These are phyloP conservation scores for Drosophila acutilabella DNA, from an alignment of 2,888 invertebrate species.

Conservation along the genomic window DNA sequence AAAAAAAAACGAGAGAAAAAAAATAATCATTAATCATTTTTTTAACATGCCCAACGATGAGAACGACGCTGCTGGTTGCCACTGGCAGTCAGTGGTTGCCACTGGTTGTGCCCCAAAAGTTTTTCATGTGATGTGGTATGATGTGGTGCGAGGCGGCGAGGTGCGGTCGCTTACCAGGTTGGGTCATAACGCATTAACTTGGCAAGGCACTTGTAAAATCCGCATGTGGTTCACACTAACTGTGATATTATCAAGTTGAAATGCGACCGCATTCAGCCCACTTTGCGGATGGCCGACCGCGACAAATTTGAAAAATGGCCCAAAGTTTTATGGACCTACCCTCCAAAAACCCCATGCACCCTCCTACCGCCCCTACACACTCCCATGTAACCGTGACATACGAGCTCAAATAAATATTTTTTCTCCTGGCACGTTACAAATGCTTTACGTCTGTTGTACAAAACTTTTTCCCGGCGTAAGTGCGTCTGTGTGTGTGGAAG, in stretches of 20 bases:
- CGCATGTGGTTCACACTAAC: slow-evolving; percentile 67
- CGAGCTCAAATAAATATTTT: slow-evolving; percentile 75
- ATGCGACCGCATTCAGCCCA: slow-evolving; percentile 56
- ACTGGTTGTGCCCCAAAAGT: slow-evolving; percentile 53
- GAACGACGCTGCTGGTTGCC: slow-evolving; percentile 26
- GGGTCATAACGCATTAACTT: slow-evolving; percentile 75
- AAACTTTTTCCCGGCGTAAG: slow-evolving; percentile 51
- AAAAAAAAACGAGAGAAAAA: slow-evolving; percentile 1
- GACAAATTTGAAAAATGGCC: slow-evolving; percentile 81
- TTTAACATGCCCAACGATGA: slow-evolving; percentile 49
- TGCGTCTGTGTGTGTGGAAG: not conserved
- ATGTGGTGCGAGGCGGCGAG: not conserved
- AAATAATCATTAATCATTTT: slow-evolving; percentile 78
- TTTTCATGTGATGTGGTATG: slow-evolving; percentile 21
- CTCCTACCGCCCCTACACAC: not conserved
- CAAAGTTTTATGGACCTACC: slow-evolving; percentile 66
- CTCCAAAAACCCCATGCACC: not conserved
- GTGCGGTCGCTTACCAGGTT: slow-evolving; percentile 31
- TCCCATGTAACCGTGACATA: slow-evolving; percentile 54
- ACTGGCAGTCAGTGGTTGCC: slow-evolving; percentile 11
- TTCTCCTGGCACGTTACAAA: slow-evolving; percentile 74
- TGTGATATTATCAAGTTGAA: slow-evolving; percentile 76
- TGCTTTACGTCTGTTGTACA: slow-evolving; percentile 70
- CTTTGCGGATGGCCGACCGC: slow-evolving; percentile 55
- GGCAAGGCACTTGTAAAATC: slow-evolving; percentile 67